These are phyloP conservation scores for Myopa tessellatipennis DNA, from an alignment of 2,888 invertebrate genomes.

Conservation along the genomic window DNA sequence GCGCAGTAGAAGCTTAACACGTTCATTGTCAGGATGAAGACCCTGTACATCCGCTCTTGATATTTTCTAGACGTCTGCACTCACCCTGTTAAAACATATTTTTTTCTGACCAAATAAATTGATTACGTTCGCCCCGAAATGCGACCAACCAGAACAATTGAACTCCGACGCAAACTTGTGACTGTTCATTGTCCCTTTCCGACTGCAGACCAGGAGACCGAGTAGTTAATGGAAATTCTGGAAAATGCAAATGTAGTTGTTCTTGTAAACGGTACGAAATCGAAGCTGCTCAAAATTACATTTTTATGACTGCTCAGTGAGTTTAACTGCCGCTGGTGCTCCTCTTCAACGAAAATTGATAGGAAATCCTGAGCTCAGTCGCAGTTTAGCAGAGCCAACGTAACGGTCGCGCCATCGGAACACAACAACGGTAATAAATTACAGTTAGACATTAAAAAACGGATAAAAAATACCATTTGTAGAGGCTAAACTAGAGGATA, in stretches of 20 bases:
- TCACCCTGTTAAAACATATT: slow-evolving; percentile 5
- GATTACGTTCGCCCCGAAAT: slow-evolving; percentile 35
- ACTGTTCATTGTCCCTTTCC: slow-evolving; percentile 1
- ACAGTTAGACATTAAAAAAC: too few relatives aligned
- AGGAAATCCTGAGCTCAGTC: slow-evolving; percentile 37
- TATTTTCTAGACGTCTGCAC: background rate
- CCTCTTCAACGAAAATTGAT: slow-evolving; percentile 35
- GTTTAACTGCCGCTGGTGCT: slow-evolving; percentile 10
- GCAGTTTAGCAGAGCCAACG: slow-evolving; percentile 38
- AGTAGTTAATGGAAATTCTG: slow-evolving; percentile 42
- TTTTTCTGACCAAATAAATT: slow-evolving; percentile 4
- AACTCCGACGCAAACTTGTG: slow-evolving; percentile 17
- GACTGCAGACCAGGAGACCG: background rate
- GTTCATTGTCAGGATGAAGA: too few relatives aligned
- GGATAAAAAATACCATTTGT: too few relatives aligned
- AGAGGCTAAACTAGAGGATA: too few relatives aligned
- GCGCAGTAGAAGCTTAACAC: too few relatives aligned
- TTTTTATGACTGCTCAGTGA: background rate
- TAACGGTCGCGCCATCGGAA: slow-evolving; percentile 44
- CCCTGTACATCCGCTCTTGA: too few relatives aligned
- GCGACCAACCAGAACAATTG: slow-evolving; percentile 63
- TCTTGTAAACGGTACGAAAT: slow-evolving; percentile 57
- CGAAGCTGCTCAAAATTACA: background rate
- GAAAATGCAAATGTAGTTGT: slow-evolving; percentile 18
- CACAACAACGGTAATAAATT: background rate